Conservation (phyloP, 1,140 invertebrate genomes). For the Drosophila virilis region DNA sequence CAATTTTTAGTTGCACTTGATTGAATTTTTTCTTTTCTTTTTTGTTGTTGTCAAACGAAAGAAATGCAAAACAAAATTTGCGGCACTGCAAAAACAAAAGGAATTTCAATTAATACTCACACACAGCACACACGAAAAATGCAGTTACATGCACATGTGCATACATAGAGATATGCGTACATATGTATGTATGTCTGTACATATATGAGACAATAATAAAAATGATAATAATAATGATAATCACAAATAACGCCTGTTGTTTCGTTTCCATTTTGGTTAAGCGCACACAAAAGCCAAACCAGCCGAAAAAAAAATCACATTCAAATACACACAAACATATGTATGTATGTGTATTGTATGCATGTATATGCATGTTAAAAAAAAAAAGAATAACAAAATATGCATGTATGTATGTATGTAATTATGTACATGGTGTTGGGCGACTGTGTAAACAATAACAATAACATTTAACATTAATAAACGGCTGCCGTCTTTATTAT, state of each 20-base stretch:
- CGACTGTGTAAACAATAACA: slow-evolving; percentile 20
- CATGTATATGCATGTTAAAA: neutral
- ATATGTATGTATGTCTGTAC: no score
- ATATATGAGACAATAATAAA: slow-evolving; percentile 10
- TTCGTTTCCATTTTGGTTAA: slow-evolving; percentile 6
- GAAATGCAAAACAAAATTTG: slow-evolving; percentile 45
- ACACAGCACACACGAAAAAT: slow-evolving; percentile 5
- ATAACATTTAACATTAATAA: slow-evolving; percentile 33
- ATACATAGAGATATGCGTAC: slow-evolving; percentile 15
- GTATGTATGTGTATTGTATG: no score
- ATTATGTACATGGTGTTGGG: slow-evolving; percentile 9
- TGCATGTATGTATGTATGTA: neutral
- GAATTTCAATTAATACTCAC: slow-evolving; percentile 43
- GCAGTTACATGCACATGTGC: neutral
- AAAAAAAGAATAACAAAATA: neutral
- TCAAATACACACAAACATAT: no score
- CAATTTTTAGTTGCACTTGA: neutral
- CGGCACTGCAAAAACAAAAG: slow-evolving; percentile 57
- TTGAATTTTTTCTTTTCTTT: neutral
- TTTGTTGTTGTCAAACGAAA: slow-evolving; percentile 36
- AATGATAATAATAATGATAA: slow-evolving; percentile 7
- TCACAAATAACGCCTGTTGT: neutral
- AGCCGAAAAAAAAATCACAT: neutral
- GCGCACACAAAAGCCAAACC: slow-evolving; percentile 3
- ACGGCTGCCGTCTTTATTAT: slow-evolving; percentile 21